Conservation (phyloP, 1,140 invertebrate species). For the Platorchestia sp. region DNA sequence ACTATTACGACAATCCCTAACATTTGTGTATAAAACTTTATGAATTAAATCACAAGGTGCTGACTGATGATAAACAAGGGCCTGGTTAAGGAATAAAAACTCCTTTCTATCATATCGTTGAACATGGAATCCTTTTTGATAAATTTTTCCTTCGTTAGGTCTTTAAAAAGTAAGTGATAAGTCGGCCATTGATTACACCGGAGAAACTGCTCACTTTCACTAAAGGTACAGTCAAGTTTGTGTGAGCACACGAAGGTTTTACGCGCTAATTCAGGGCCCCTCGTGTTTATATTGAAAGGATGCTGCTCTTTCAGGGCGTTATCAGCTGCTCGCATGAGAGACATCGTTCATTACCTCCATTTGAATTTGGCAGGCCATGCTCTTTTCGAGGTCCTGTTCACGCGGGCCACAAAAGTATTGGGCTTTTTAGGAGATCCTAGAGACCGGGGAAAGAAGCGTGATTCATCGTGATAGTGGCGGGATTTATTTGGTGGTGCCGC, state of each 20-base stretch:
- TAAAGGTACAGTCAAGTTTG: neutral
- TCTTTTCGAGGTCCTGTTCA: neutral
- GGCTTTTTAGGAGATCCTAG: neutral
- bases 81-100: neutral
- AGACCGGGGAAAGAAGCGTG: constrained; percentile 3
- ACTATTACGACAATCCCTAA: no score
- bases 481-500: neutral
- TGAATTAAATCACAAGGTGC: no score
- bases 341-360: neutral
- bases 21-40: no score
- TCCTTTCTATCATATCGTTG: no score
- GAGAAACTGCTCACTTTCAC: no score
- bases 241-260: neutral
- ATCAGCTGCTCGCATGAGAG: no score
- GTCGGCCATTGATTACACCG: no score
- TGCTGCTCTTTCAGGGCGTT: no score
- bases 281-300: no score
- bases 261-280: neutral
- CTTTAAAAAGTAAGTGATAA: neutral
- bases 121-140: neutral
- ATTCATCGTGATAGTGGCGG: neutral
- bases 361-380: neutral
- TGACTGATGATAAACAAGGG: no score
- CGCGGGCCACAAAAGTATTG: neutral
- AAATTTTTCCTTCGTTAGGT: neutral